phyloP scores from a whole-genome alignment of 2,113 vertebrate species.

The Apus apus region DNA sequence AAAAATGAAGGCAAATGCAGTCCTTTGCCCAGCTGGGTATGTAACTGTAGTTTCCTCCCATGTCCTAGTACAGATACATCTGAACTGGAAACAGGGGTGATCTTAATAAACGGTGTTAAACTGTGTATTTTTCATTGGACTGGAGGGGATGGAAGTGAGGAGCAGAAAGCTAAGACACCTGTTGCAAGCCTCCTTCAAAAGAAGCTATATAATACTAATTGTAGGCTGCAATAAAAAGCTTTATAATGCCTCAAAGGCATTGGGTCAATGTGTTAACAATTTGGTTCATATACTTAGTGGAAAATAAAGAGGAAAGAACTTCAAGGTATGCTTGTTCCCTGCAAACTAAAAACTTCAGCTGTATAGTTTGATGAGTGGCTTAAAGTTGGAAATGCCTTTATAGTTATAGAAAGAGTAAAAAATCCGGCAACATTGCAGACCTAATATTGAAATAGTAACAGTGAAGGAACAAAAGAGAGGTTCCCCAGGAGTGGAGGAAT shows the following conservation, averaged over 20 bases:
- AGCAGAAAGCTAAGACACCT: constrained; percentile 45
- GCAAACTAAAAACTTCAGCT: constrained; percentile 2
- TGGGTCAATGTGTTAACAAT: constrained; percentile 55
- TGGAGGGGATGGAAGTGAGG: constrained; percentile 33
- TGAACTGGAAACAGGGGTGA: not conserved
- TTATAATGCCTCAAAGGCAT: constrained; percentile 16
- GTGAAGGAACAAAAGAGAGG: not conserved
- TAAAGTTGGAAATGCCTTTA: constrained; percentile 27
- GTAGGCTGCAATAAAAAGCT: not conserved
- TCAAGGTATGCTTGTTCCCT: not conserved
- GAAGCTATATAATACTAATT: constrained; percentile 53
- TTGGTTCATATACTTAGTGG: not conserved
- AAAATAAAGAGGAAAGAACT: constrained; percentile 43
- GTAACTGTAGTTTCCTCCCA: not conserved
- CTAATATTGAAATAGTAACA: not conserved
- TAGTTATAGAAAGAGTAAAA: not conserved
- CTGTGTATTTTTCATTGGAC: constrained; percentile 3
- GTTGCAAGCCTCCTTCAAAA: constrained; percentile 47
- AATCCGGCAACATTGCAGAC: not conserved
- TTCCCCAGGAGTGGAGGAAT: not conserved
- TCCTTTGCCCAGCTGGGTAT: not conserved
- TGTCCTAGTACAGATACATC: not conserved
- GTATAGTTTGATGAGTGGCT: not conserved
- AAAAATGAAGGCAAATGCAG: not conserved
- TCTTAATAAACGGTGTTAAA: constrained; percentile 11